A percentile compares a stretch with the other conserved stretches of the same genome.
These are phyloP conservation scores for Crenichthys baileyi DNA, from an alignment of 2,797 vertebrate genomes.

Conservation along the genomic window DNA sequence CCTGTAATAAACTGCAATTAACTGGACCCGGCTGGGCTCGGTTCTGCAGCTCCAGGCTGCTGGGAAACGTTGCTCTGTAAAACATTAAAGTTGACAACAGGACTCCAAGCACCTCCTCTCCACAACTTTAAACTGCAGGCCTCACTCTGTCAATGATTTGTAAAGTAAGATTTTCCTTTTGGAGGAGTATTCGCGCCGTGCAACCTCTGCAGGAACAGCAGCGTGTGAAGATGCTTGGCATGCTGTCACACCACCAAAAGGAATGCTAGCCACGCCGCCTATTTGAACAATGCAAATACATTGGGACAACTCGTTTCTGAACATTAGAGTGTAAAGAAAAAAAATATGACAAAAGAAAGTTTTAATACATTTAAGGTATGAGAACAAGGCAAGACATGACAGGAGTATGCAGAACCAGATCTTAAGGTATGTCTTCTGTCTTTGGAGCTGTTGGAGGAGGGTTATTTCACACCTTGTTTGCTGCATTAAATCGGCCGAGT, in stretches of 20 bases:
- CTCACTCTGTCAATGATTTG: constrained; percentile 66
- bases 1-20: constrained; percentile 36
- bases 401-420: too few relatives aligned
- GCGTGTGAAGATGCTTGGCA: constrained; percentile 35
- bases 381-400: background rate
- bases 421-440: background rate
- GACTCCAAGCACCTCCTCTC: background rate
- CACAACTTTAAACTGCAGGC: constrained; percentile 30
- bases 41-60: constrained; percentile 36
- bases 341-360: background rate
- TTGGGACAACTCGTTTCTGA: constrained; percentile 7
- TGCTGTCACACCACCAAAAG: constrained; percentile 53
- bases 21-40: constrained; percentile 40
- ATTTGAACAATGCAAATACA: constrained; percentile 22
- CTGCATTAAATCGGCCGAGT: background rate
- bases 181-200: constrained; percentile 61
- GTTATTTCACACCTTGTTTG: background rate
- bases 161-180: constrained; percentile 1
- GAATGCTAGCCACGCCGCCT: constrained; percentile 54
- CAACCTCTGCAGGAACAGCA: constrained; percentile 42
- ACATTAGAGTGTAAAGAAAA: background rate
- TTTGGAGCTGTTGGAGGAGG: background rate
- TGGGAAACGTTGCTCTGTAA: constrained; percentile 27
- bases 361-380: background rate
- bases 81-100: constrained; percentile 21